A percentile compares a stretch with the other conserved stretches of the same genome.
phyloP scores from a whole-genome alignment of 2,888 invertebrate genomes.

The Steromphala cineraria region DNA sequence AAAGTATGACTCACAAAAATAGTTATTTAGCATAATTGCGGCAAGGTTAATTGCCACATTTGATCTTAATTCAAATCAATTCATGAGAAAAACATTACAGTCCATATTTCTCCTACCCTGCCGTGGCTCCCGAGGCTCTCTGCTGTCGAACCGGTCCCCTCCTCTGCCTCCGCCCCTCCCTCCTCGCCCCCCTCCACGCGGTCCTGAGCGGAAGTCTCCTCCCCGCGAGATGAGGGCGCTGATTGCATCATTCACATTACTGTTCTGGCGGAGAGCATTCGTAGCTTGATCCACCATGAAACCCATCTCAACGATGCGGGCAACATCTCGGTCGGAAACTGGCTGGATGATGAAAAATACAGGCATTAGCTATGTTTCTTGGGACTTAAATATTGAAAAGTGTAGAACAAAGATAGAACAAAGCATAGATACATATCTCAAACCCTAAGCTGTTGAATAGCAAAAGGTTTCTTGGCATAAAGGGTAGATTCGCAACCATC shows the following conservation, averaged over 20 bases:
- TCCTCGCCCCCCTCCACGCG: conserved; percentile 26
- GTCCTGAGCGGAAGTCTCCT: neutral
- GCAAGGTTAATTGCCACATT: too few relatives aligned
- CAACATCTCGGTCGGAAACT: conserved; percentile 67
- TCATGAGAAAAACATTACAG: too few relatives aligned
- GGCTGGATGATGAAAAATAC: conserved; percentile 42
- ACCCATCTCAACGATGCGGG: conserved; percentile 86
- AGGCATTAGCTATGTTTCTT: too few relatives aligned
- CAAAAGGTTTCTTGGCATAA: too few relatives aligned
- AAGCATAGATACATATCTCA: too few relatives aligned
- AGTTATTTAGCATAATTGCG: too few relatives aligned
- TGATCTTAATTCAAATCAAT: too few relatives aligned
- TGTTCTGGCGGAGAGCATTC: conserved; percentile 83
- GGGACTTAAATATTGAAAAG: too few relatives aligned
- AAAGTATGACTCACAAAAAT: too few relatives aligned
- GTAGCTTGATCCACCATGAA: conserved; percentile 86
- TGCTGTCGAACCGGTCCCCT: conserved; percentile 14
- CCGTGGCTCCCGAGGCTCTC: neutral
- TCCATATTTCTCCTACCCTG: neutral
- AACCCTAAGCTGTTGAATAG: too few relatives aligned
- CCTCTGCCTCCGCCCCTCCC: conserved; percentile 33
- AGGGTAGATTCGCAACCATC: too few relatives aligned
- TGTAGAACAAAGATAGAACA: too few relatives aligned
- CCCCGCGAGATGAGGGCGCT: conserved; percentile 54
- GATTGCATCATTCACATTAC: conserved; percentile 80